Conservation (phyloP, 2,888 invertebrate species). For the Phasia obesa region DNA sequence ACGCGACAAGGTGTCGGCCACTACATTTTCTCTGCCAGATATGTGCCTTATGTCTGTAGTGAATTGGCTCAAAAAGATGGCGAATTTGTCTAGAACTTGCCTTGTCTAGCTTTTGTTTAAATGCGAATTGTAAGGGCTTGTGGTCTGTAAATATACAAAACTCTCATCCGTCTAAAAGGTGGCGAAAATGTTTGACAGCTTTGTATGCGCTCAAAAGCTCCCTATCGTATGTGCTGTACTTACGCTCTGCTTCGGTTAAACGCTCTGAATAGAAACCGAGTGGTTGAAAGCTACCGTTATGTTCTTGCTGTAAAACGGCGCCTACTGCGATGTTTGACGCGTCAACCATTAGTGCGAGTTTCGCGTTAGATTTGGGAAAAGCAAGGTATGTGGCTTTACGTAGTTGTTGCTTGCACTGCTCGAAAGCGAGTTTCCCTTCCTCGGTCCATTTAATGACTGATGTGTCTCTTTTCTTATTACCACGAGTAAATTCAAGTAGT, state of each 20-base stretch:
- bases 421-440: conserved; percentile 33
- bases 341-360: conserved; percentile 52
- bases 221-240: too few relatives aligned
- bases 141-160: conserved; percentile 44
- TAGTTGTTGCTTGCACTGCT: conserved; percentile 46
- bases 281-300: too few relatives aligned
- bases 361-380: too few relatives aligned
- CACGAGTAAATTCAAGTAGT: conserved; percentile 36
- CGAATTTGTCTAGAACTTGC: too few relatives aligned
- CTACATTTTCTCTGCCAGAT: too few relatives aligned
- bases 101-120: too few relatives aligned
- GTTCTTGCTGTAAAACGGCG: conserved; percentile 49
- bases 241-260: too few relatives aligned
- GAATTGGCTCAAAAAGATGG: too few relatives aligned
- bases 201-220: conserved; percentile 50
- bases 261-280: too few relatives aligned
- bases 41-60: too few relatives aligned
- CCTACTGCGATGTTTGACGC: conserved; percentile 54
- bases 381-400: too few relatives aligned
- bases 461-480: conserved; percentile 55
- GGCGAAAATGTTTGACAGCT: conserved; percentile 53
- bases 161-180: conserved; percentile 54
- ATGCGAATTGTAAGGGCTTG: conserved; percentile 40
- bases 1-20: too few relatives aligned
- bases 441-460: conserved; percentile 44